A percentile compares a stretch with the other conserved stretches of the same genome.
Conservation (phyloP, 2,888 invertebrate species). For the Serripes groenlandicus region DNA sequence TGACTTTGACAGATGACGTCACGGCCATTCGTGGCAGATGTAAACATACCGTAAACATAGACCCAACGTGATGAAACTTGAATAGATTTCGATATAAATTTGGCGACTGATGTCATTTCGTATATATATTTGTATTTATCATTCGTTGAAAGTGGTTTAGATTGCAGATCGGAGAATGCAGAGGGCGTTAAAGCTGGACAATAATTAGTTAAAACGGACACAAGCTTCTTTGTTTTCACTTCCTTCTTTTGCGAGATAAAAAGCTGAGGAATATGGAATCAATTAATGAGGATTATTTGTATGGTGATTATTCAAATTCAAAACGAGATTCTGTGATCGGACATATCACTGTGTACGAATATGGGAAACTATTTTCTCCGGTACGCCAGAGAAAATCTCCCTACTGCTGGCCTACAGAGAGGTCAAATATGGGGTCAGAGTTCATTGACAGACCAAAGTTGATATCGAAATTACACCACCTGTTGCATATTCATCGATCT, state of each 20-base stretch:
- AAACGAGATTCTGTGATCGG: constrained; percentile 33
- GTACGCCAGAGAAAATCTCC: constrained; percentile 6
- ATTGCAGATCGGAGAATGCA: no score
- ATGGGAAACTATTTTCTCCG: constrained; percentile 54
- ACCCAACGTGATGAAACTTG: constrained; percentile 42
- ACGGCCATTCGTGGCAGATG: constrained; percentile 12
- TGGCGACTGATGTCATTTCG: constrained; percentile 8
- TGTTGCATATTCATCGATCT: constrained; percentile 48
- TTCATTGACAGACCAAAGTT: constrained; percentile 54
- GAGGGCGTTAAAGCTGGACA: no score
- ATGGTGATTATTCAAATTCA: background rate
- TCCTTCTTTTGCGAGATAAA: background rate
- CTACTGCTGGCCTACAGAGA: background rate
- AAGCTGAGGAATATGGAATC: background rate
- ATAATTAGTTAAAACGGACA: no score
- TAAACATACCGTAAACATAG: no score
- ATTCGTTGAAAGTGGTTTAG: no score
- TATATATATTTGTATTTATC: background rate
- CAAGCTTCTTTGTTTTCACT: background rate
- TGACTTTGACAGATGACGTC: constrained; percentile 51
- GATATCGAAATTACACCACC: constrained; percentile 61
- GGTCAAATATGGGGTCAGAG: constrained; percentile 30
- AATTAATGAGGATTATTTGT: background rate
- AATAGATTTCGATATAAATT: constrained; percentile 9
- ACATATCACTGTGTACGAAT: constrained; percentile 54